Conservation (phyloP, 2,888 invertebrate species). For the Ormyrus thymus region DNA sequence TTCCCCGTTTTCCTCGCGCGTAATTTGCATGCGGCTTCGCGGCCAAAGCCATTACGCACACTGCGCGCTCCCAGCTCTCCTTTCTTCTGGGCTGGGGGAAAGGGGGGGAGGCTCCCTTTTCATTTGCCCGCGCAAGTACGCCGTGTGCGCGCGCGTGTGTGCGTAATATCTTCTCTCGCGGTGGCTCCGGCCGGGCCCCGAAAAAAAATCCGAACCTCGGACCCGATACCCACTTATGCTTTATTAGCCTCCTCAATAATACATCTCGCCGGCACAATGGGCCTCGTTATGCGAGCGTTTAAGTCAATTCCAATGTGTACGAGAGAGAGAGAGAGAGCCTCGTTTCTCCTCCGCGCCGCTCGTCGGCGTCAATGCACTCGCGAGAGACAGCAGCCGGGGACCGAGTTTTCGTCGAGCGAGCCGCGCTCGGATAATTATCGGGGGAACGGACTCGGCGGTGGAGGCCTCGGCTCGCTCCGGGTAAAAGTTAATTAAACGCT, state of each 20-base stretch:
- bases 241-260: conserved; percentile 57
- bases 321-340: too few relatives aligned
- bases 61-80: not conserved
- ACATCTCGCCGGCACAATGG: conserved; percentile 51
- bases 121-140: conserved; percentile 9
- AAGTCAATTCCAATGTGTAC: conserved; percentile 46
- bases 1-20: conserved; percentile 33
- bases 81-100: not conserved
- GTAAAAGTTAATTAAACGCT: too few relatives aligned
- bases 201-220: conserved; percentile 43
- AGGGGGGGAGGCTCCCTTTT: not conserved
- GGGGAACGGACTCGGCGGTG: too few relatives aligned
- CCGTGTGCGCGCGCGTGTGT: not conserved
- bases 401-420: too few relatives aligned
- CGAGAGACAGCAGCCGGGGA: not conserved
- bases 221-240: conserved; percentile 54
- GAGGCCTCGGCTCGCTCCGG: too few relatives aligned
- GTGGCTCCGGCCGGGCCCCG: conserved; percentile 6
- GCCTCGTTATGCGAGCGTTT: conserved; percentile 52
- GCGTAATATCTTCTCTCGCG: not conserved
- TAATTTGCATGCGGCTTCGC: conserved; percentile 43
- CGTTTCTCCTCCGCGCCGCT: not conserved
- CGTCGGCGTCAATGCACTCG: conserved; percentile 37
- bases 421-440: too few relatives aligned
- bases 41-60: conserved; percentile 50